Conservation (phyloP, 2,888 invertebrate species). For the Chloromyia formosa region DNA sequence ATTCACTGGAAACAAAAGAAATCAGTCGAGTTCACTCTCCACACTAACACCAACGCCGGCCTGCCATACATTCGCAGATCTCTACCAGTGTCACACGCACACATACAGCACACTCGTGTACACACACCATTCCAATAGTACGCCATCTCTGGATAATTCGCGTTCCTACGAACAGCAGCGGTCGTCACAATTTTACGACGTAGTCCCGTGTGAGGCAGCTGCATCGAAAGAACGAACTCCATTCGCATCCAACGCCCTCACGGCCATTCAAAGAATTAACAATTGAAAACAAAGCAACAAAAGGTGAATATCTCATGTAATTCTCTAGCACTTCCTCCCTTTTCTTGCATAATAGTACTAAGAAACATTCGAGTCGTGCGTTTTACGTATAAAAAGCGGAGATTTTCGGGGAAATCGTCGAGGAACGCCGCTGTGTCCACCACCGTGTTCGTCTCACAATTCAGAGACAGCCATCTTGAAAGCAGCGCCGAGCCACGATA, state of each 20-base stretch:
- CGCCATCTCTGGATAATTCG: conserved; percentile 41
- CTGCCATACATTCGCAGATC: too few relatives aligned
- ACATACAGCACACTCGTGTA: too few relatives aligned
- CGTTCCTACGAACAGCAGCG: not conserved
- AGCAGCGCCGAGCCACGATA: conserved; percentile 73
- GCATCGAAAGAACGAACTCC: conserved; percentile 27
- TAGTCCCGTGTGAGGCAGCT: conserved; percentile 36
- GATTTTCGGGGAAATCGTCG: too few relatives aligned
- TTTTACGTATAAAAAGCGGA: too few relatives aligned
- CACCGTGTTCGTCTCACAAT: not conserved
- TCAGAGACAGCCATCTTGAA: conserved; percentile 24
- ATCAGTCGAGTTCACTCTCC: too few relatives aligned
- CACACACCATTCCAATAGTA: conserved; percentile 6
- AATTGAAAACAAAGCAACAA: conserved; percentile 25
- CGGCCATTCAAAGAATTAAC: conserved; percentile 65
- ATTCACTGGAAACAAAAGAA: too few relatives aligned
- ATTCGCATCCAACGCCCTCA: conserved; percentile 67
- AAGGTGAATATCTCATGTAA: conserved; percentile 13
- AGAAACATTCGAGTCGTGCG: not conserved
- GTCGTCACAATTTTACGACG: not conserved
- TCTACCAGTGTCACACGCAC: too few relatives aligned
- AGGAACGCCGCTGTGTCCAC: not conserved
- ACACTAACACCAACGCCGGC: too few relatives aligned
- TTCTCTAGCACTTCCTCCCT: not conserved
- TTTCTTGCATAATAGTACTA: not conserved